Evolutionary conservation across 1,140 invertebrate species (phyloP), one percentile per base, ranked within the genome.

Genomic region (Drosophila pachea): DNA sequence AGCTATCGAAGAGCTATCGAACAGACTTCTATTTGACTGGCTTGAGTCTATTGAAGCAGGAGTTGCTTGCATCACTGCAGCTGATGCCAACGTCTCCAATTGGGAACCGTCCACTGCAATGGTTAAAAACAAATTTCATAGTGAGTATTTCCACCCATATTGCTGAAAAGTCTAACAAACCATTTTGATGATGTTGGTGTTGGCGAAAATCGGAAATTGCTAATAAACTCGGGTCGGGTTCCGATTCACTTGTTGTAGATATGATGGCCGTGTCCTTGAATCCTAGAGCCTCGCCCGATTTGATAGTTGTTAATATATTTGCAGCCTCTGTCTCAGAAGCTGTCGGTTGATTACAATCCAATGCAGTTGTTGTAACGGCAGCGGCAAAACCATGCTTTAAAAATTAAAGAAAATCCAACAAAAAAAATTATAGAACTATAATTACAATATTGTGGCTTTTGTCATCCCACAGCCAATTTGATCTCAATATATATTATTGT

Each of bases 1-100:
- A 22, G 1, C 3, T 22, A 22, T 22, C 8, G 50, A 53, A 4
- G 60, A 40, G 12, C 40, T 38, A 29, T 74, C 60, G 1, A 64
- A 12, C 1, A 75, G 32, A 31, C 33, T 69, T 36, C 58, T 76
- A 0, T 43, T 22, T 7, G 40, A 7, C 50, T 73, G 49, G 31
- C 42, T 49, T 47, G 63, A 68, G 11, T 70, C 72, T 2, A 32
- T 62, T 5, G 69, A 67, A 12, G 66, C 55, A 14, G 76, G 58
- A 0, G 73, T 75, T 7, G 83, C 87, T 49, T 88, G 87, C 67
- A 88, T 62, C 0, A 88, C 52, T 14, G 87, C 87, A 31, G 87
- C 87, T 33, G 87, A 88, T 7, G 87, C 87, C 1, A 88, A 45
- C 8, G 87, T 87, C 11, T 88, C 87, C 61, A 88, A 83, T 31